phyloP scores from a whole-genome alignment of 1,140 invertebrate species.

The Drosophila sucinea region DNA sequence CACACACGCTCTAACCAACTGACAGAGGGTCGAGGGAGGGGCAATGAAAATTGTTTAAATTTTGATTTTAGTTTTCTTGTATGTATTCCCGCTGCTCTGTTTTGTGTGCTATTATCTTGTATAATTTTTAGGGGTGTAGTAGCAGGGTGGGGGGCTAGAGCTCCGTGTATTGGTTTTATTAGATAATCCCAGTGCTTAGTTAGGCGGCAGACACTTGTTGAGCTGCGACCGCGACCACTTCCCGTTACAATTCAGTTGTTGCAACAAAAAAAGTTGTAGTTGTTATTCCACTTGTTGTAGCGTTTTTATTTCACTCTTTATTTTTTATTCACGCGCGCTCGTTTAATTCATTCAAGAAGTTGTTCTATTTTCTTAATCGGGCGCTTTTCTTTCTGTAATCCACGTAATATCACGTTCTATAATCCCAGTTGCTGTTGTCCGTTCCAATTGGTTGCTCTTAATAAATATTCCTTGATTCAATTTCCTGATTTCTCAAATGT shows the following conservation, averaged over 20 bases:
- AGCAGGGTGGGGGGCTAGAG: conserved; percentile 13
- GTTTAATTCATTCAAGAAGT: conserved; percentile 49
- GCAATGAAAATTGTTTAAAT: conserved; percentile 67
- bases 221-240: conserved; percentile 58
- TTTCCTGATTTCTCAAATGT: conserved; percentile 9
- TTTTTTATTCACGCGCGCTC: conserved; percentile 53
- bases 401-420: background rate
- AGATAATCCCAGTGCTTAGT: conserved; percentile 67
- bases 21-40: conserved; percentile 13
- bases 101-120: conserved; percentile 50
- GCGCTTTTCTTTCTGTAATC: conserved; percentile 25
- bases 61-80: conserved; percentile 51
- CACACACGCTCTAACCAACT: conserved; percentile 26
- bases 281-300: conserved; percentile 65
- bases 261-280: conserved; percentile 37
- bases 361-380: conserved; percentile 26
- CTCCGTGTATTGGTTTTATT: conserved; percentile 68
- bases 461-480: background rate
- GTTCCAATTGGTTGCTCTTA: conserved; percentile 12
- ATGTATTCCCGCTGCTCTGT: conserved; percentile 40
- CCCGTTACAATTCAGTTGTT: conserved; percentile 54
- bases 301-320: conserved; percentile 27
- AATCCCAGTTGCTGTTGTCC: conserved; percentile 13
- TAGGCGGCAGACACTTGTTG: conserved; percentile 64
- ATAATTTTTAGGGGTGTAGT: conserved; percentile 39